Evolutionary conservation across 2,113 vertebrate species (phyloP), one percentile per base, ranked within the genome.

Genomic region (Sterrhoptilus dennistouni): DNA sequence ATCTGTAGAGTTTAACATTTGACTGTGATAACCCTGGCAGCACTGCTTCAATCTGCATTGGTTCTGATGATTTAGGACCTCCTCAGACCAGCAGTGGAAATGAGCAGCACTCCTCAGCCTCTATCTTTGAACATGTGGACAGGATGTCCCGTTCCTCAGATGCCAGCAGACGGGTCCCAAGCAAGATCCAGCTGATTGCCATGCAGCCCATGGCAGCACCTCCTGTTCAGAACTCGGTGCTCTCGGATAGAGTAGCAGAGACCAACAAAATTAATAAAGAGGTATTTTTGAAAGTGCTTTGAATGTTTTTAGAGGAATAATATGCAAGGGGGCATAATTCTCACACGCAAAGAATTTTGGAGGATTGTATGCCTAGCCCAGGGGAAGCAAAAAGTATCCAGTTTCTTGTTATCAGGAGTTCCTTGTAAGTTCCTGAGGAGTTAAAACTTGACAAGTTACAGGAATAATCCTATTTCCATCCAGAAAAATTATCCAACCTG

Each of bases 81-180:
- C 98, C 98, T 7, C 98, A 98, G 21, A 89, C 97, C 70, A 98
- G 97, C 44, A 97, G 98, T 25, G 96, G 97, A 40, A 98, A 97
- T 0, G 99, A 99, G 72, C 99, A 98, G 89, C 98, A 98, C 59
- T 99, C 99, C 3, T 99, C 99, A 0, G 99, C 99, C 40, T 98
- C 99, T 71, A 99, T 99, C 95, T 99, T 99, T 5, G 99, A 99
- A 71, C 99, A 99, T 0, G 99, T 99, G 65, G 99, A 99, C 75
- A 98, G 99, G 86, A 98, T 99, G 95, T 98, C 99, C 4, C 99
- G 99, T 4, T 97, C 98, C 50, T 97, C 98, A 0, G 99, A 99
- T 20, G 98, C 98, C 40, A 98, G 98, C 91, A 98, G 98, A n/a
- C 98, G 98, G 38, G 98, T 99, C 36, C 98, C 99, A 11, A 99